Evolutionary conservation across 2,888 invertebrate genomes (phyloP).

Genomic region (Nycteola revayana): DNA sequence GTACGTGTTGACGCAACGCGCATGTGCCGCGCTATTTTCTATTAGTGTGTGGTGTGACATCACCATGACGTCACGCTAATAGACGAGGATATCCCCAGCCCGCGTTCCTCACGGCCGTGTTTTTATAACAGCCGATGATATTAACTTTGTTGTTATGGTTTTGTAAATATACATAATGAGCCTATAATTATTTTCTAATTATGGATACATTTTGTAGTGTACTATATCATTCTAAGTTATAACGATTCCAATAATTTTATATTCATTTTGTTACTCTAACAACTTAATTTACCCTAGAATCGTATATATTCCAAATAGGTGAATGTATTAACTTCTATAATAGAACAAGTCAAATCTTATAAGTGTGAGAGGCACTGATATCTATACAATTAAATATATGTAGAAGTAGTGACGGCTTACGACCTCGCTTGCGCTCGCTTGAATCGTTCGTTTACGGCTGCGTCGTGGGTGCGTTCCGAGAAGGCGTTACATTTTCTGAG

Average conservation of each 20-base stretch:
- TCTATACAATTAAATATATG: constrained; percentile 51
- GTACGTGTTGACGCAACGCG: constrained; percentile 71
- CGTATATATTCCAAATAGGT: neutral
- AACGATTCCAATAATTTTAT: too few relatives aligned
- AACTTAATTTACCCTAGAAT: neutral
- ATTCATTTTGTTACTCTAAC: neutral
- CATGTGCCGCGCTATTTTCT: constrained; percentile 72
- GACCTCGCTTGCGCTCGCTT: constrained; percentile 76
- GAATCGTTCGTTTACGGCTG: constrained; percentile 64
- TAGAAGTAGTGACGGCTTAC: constrained; percentile 56
- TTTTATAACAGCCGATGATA: constrained; percentile 19
- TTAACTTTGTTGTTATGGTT: constrained; percentile 1
- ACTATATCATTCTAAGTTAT: too few relatives aligned
- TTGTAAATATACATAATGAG: too few relatives aligned
- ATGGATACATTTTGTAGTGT: too few relatives aligned
- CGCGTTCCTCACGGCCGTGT: constrained; percentile 26
- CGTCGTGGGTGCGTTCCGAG: constrained; percentile 74
- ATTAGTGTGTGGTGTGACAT: constrained; percentile 74
- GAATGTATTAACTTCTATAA: neutral
- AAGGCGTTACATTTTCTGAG: constrained; percentile 81
- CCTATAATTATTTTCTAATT: too few relatives aligned
- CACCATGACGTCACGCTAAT: constrained; percentile 72
- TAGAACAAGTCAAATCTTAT: constrained; percentile 13
- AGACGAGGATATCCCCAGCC: constrained; percentile 74
- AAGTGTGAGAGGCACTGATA: constrained; percentile 44